A percentile compares a stretch with the other conserved stretches of the same genome.
Evolutionary conservation across 2,888 invertebrate species (phyloP).

Genomic region (Sarcophaga variegata): DNA sequence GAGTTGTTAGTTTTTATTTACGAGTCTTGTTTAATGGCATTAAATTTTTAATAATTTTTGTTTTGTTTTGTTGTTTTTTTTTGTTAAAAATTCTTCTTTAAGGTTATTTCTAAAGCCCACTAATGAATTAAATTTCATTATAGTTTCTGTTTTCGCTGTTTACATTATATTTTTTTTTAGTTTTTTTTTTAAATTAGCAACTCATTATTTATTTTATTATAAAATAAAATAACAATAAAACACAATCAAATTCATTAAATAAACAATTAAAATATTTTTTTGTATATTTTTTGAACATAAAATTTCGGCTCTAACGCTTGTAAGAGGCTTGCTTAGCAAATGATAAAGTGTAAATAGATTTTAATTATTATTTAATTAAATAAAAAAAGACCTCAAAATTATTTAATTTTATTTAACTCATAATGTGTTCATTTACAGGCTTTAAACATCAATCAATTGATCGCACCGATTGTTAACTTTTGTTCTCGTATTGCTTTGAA

Average conservation of each 20-base stretch:
- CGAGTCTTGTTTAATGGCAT: constrained; percentile 17
- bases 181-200: constrained; percentile 31
- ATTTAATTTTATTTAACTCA: no score
- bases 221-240: constrained; percentile 8
- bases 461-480: no score
- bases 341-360: constrained; percentile 32
- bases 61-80: no score
- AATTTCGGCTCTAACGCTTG: neutral
- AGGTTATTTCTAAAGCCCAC: constrained; percentile 51
- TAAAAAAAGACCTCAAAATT: neutral
- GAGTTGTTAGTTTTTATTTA: constrained; percentile 1
- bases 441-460: no score
- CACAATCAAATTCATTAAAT: neutral
- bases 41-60: constrained; percentile 28
- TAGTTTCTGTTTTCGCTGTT: constrained; percentile 16
- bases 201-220: constrained; percentile 33
- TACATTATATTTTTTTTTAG: neutral
- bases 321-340: constrained; percentile 25
- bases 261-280: constrained; percentile 1
- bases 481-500: no score
- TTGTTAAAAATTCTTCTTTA: constrained; percentile 41
- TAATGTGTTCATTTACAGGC: no score
- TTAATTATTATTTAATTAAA: constrained; percentile 19
- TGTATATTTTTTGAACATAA: neutral
- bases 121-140: constrained; percentile 42